Conservation (phyloP, 2,797 vertebrate genomes). For the Thripadectes ignobilis region DNA sequence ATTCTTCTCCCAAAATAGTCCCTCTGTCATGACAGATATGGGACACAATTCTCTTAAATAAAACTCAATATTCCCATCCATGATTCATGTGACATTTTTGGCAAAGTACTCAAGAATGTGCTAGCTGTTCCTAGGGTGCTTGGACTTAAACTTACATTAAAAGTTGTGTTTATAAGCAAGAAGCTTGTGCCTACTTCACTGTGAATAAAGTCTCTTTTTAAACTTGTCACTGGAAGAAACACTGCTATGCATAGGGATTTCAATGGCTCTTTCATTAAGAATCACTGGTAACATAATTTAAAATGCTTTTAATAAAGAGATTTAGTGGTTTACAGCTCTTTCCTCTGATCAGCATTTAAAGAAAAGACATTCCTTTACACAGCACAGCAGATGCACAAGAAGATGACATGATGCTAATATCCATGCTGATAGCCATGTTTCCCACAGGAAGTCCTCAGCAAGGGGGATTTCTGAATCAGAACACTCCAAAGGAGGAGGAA, state of each 20-base stretch:
- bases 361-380: neutral
- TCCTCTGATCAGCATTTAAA: neutral
- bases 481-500: neutral
- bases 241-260: neutral
- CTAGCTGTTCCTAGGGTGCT: neutral
- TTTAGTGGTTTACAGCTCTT: neutral
- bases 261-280: neutral
- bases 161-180: neutral
- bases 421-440: neutral
- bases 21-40: neutral
- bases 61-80: neutral
- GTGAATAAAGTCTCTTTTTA: neutral
- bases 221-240: neutral
- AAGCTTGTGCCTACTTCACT: neutral
- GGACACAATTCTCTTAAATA: neutral
- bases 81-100: neutral
- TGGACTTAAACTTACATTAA: neutral
- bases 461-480: conserved; percentile 1
- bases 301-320: neutral
- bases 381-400: neutral
- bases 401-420: neutral
- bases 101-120: neutral
- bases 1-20: neutral
- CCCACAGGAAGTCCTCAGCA: neutral
- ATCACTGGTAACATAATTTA: neutral